A percentile compares a stretch with the other conserved stretches of the same genome.
Conservation (phyloP, 2,888 invertebrate genomes). For the Nephrotoma appendiculata region DNA sequence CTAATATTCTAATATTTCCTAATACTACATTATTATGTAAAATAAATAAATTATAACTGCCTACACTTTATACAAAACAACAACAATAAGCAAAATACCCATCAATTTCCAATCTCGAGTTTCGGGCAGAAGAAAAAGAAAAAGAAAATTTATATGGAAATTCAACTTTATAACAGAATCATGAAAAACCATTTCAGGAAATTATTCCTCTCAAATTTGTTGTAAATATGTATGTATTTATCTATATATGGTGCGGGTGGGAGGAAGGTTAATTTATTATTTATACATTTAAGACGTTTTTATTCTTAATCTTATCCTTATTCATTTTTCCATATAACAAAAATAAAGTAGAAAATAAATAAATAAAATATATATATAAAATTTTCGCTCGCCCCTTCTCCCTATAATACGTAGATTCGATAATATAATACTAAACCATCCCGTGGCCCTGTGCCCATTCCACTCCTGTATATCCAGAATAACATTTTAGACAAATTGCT, state of each 20-base stretch:
- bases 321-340: conserved; percentile 1
- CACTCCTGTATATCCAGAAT: not conserved
- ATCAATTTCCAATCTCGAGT: not conserved
- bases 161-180: not conserved
- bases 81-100: not conserved
- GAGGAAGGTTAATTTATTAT: conserved; percentile 3
- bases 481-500: conserved; percentile 8
- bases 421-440: not conserved
- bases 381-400: not conserved
- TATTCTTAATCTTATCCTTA: conserved; percentile 1
- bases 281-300: conserved; percentile 3
- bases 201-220: conserved; percentile 9
- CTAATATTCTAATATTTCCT: not conserved
- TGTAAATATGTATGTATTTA: not conserved
- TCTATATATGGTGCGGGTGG: not conserved
- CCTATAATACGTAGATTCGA: not conserved
- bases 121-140: not conserved
- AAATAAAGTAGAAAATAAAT: not conserved
- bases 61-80: not conserved
- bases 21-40: not conserved
- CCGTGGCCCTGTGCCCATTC: not conserved
- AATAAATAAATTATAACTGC: not conserved
- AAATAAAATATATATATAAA: not conserved
- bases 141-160: not conserved
- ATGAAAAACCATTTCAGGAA: conserved; percentile 8